These are phyloP conservation scores for Apodemia mormo DNA, from an alignment of 2,888 invertebrate genomes.

Conservation along the genomic window DNA sequence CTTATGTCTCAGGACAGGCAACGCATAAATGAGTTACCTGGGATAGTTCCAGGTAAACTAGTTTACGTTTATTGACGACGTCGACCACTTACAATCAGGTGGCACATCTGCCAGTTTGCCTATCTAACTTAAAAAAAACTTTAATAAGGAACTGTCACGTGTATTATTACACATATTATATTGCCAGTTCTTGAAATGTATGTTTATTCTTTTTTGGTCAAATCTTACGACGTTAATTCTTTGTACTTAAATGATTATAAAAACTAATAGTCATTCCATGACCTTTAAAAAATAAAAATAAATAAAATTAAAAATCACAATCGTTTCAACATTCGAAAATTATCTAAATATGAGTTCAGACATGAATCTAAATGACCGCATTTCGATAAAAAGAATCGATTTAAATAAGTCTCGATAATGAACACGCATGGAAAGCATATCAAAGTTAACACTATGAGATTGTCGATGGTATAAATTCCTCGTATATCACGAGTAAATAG, in stretches of 20 bases:
- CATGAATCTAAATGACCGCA: constrained; percentile 11
- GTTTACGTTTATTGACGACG: too few relatives aligned
- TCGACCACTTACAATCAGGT: too few relatives aligned
- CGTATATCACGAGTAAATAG: constrained; percentile 38
- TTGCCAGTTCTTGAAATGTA: too few relatives aligned
- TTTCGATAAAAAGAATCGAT: constrained; percentile 17
- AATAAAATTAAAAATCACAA: constrained; percentile 4
- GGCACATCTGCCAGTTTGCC: too few relatives aligned
- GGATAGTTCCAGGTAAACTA: too few relatives aligned
- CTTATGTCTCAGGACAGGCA: too few relatives aligned
- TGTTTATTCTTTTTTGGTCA: too few relatives aligned
- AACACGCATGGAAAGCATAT: constrained; percentile 60
- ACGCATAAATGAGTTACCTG: too few relatives aligned
- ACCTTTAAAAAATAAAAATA: neutral
- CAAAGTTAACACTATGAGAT: constrained; percentile 47
- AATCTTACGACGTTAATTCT: neutral
- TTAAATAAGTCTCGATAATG: constrained; percentile 39
- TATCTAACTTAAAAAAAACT: too few relatives aligned
- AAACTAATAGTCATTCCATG: neutral
- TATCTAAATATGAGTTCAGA: constrained; percentile 14
- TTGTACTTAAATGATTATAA: neutral
- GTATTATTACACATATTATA: too few relatives aligned
- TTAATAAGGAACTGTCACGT: too few relatives aligned
- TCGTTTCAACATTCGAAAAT: constrained; percentile 9
- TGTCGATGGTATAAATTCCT: constrained; percentile 38